Base-by-base conservation (phyloP, 2,113 vertebrate species). In the Mustela nigripes region DNA sequence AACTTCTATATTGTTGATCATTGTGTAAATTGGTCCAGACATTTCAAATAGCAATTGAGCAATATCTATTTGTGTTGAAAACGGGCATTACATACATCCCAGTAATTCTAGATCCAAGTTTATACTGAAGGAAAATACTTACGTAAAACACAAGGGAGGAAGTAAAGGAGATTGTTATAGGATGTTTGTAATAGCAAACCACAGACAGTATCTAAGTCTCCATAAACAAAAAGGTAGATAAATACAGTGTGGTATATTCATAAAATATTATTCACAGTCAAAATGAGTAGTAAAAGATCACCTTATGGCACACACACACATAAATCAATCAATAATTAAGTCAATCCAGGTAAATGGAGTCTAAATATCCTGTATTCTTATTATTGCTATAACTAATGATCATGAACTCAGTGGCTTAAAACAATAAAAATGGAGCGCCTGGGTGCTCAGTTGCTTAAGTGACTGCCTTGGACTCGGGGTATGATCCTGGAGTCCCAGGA, bases 1-100 rank as follows among this genome's bases (percentile, higher is more conserved):
- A 88, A 80, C 10, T 48, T 73, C 56, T 48, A 80, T 76, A 74
- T 7, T 69, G 3, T 5, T 67, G 11, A 4, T 69, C 18, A 11
- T 28, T 73, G 5, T 65, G 39, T 60, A 88, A 53, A 76, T 63
- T 89, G 22, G 28, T 60, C 42, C 67, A 48, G 19, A 7, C 14
- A 50, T 45, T 63, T 93, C 71, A 48, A 21, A 73, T 15, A 89
- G 12, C 50, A 94, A 91, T 56, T 93, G 94, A 33, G n/a, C 63
- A 71, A 11, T 18, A 78, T 62, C 24, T 74, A n/a, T 81, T 58
- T 96, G 22, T 87, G 31, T 73, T 71, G 31, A 92, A 95, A 89
- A 45, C 63, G 33, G 7, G 5, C 15, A 80, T 88, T 92, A 93
- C 39, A 79, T 67, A 84, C 6, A 93, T 60, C 26, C 1, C 1